Percentiles rank a stretch among this genome's conserved stretches.
phyloP scores from a whole-genome alignment of 2,888 invertebrate species.

The Dendrolimus houi region DNA sequence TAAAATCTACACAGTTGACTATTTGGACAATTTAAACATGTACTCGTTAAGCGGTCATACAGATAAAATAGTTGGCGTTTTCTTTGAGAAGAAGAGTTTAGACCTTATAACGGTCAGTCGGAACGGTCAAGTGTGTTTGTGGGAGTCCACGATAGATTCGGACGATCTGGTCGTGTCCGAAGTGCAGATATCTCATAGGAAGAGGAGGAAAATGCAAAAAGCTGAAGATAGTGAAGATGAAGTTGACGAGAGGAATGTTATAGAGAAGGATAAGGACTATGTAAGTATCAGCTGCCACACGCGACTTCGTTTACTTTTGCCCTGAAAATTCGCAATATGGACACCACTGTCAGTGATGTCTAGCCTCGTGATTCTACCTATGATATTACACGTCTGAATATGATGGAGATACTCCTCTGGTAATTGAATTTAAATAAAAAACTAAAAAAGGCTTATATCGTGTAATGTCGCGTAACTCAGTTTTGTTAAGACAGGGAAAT shows the following conservation, averaged over 20 bases:
- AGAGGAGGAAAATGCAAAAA: conserved; percentile 49
- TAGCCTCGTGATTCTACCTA: too few species aligned
- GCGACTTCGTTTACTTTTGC: too few species aligned
- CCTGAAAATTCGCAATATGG: too few species aligned
- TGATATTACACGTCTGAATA: too few species aligned
- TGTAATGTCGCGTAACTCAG: too few species aligned
- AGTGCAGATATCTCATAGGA: conserved; percentile 68
- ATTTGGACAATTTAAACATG: conserved; percentile 84
- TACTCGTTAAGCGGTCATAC: conserved; percentile 90
- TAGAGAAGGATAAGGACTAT: conserved; percentile 73
- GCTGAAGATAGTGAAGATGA: conserved; percentile 80
- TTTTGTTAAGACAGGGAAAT: too few species aligned
- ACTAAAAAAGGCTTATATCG: too few species aligned
- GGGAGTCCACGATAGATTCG: conserved; percentile 88
- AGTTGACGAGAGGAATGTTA: conserved; percentile 72
- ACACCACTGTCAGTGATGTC: too few species aligned
- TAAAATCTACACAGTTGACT: conserved; percentile 86
- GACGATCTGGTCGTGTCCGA: conserved; percentile 78
- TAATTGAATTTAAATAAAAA: too few species aligned
- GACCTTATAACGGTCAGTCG: conserved; percentile 89
- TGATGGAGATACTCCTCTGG: too few species aligned
- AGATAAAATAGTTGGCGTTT: conserved; percentile 88
- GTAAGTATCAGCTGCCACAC: conserved; percentile 28
- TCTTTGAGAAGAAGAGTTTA: conserved; percentile 90
- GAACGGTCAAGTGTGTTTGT: conserved; percentile 89